These are phyloP conservation scores for Varroa destructor DNA, from an alignment of 1,140 invertebrate genomes.

Conservation along the genomic window DNA sequence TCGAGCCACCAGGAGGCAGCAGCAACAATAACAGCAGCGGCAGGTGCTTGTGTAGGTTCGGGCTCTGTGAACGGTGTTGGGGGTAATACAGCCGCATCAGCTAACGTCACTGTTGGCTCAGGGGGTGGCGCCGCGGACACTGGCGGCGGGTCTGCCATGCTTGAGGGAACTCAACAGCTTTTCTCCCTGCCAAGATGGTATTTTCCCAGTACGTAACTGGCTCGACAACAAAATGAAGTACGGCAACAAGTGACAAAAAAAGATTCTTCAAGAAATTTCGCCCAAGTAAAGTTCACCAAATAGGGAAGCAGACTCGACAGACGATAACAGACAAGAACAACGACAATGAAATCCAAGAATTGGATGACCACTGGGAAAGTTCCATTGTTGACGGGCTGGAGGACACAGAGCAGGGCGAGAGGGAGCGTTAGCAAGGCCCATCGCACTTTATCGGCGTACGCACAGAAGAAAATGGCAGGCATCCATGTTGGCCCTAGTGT, in stretches of 20 bases:
- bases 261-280: not conserved
- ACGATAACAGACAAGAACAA: not conserved
- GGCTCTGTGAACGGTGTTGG: too few relatives aligned
- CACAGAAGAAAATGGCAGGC: too few relatives aligned
- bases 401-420: too few relatives aligned
- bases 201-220: constrained; percentile 13
- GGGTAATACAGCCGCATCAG: too few relatives aligned
- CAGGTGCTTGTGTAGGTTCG: not conserved
- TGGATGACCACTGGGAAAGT: not conserved
- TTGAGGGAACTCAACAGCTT: constrained; percentile 2
- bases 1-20: constrained; percentile 10
- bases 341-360: not conserved
- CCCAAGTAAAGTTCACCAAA: not conserved
- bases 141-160: too few relatives aligned
- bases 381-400: not conserved
- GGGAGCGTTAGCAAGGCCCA: too few relatives aligned
- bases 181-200: constrained; percentile 26
- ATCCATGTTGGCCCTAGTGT: too few relatives aligned
- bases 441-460: too few relatives aligned
- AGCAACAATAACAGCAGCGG: not conserved
- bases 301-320: not conserved
- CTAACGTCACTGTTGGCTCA: too few relatives aligned
- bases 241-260: not conserved
- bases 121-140: too few relatives aligned
- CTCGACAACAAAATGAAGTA: not conserved